Percentiles rank a stretch among this genome's conserved stretches.
phyloP scores from a whole-genome alignment of 2,888 invertebrate species.

The Caenorhabditis auriculariae region DNA sequence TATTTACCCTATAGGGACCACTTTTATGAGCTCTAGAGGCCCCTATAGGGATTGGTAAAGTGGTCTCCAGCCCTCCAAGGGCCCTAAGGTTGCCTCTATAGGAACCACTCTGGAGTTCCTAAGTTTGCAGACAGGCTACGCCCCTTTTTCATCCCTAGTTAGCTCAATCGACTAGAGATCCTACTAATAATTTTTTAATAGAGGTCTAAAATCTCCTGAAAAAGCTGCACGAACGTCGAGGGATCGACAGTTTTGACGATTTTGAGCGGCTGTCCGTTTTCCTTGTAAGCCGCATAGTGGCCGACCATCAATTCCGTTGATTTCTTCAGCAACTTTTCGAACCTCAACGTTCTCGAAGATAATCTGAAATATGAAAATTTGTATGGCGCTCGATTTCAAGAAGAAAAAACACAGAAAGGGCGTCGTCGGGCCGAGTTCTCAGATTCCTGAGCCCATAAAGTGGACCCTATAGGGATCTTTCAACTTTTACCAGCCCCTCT shows the following conservation, averaged over 20 bases:
- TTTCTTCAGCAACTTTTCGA: slow-evolving; percentile 9
- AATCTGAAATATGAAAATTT: slow-evolving; percentile 7
- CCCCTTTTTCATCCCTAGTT: no score
- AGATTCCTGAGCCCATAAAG: slow-evolving; percentile 3
- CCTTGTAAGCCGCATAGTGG: slow-evolving; percentile 10
- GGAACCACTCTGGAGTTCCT: no score
- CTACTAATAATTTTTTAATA: no score
- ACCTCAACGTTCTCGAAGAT: slow-evolving; percentile 9
- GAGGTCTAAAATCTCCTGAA: no score
- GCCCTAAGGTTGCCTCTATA: no score
- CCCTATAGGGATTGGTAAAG: no score
- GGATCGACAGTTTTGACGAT: slow-evolving; percentile 7
- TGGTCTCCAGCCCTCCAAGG: no score
- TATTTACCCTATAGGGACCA: no score
- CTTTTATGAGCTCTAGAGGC: no score
- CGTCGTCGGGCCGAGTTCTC: slow-evolving; percentile 7
- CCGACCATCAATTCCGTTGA: slow-evolving; percentile 4
- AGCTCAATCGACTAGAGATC: no score
- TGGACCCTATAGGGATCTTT: slow-evolving; percentile 12
- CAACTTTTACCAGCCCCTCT: no score
- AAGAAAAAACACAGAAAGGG: slow-evolving; percentile 8
- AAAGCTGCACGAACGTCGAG: not conserved
- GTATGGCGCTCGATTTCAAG: not conserved
- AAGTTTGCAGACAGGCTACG: no score
- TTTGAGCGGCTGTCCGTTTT: slow-evolving; percentile 3